These are phyloP conservation scores for Malurus splendens DNA, from an alignment of 2,797 vertebrate genomes.

Conservation along the genomic window DNA sequence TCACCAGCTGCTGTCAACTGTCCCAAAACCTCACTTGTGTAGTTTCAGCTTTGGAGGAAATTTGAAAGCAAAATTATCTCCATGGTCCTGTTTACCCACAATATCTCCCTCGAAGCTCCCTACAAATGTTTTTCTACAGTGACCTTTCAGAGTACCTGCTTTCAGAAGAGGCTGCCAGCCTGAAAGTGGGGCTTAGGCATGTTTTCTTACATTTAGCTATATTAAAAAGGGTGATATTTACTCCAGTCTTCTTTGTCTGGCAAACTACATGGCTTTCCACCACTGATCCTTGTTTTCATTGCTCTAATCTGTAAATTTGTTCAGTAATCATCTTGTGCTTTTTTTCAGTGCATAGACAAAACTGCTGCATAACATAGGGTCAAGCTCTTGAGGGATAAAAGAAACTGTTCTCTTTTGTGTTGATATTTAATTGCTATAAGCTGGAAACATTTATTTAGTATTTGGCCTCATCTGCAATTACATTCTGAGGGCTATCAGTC, in stretches of 20 bases:
- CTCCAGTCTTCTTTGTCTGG: constrained; percentile 7
- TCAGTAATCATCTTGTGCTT: not conserved
- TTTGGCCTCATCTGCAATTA: constrained; percentile 34
- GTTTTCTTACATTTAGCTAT: constrained; percentile 34
- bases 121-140: constrained; percentile 17
- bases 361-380: not conserved
- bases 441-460: constrained; percentile 34
- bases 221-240: constrained; percentile 42
- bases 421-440: constrained; percentile 40
- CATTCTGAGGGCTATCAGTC: constrained; percentile 21
- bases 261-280: constrained; percentile 1
- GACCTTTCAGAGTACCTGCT: constrained; percentile 21
- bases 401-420: not conserved
- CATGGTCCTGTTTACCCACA: not conserved
- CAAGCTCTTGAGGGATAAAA: constrained; percentile 17
- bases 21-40: not conserved
- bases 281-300: constrained; percentile 26
- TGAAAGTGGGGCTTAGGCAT: not conserved
- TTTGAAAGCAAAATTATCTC: constrained; percentile 22
- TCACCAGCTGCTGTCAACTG: not conserved
- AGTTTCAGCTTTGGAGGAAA: constrained; percentile 39
- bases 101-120: constrained; percentile 5
- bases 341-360: not conserved
- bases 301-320: constrained; percentile 33
- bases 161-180: not conserved